Evolutionary conservation across 2,888 invertebrate species (phyloP), one percentile per base, ranked within the genome.

Genomic region (Macrosoma leucophasiata): DNA sequence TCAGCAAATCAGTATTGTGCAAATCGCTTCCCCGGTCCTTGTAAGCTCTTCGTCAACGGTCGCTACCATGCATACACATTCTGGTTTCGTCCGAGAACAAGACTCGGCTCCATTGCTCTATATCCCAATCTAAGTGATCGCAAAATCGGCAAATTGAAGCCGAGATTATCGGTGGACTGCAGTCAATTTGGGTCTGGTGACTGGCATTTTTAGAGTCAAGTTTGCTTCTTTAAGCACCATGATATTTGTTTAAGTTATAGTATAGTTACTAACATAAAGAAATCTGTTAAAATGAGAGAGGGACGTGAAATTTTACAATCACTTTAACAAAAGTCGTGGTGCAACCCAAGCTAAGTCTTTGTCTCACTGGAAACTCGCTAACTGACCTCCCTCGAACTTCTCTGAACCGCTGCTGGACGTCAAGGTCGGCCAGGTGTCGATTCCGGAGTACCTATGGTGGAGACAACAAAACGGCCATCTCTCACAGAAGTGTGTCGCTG

Each of bases 291-390:
- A n/a, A n/a, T n/a, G n/a, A n/a, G n/a, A n/a, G n/a, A n/a, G n/a
- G n/a, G n/a, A n/a, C n/a, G n/a, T n/a, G n/a, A n/a, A n/a, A n/a
- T n/a, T n/a, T n/a, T n/a, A n/a, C n/a, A n/a, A n/a, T n/a, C n/a
- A n/a, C n/a, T n/a, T n/a, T n/a, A n/a, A n/a, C n/a, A n/a, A n/a
- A n/a, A n/a, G n/a, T n/a, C n/a, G n/a, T n/a, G n/a, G n/a, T n/a
- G n/a, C n/a, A n/a, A n/a, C n/a, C n/a, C n/a, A n/a, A n/a, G n/a
- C n/a, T n/a, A n/a, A 52, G 19, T 12, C 41, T 22, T 50, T 46
- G 24, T 34, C 50, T 37, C 1, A 48, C 47, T 37, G 50, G 53
- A 43, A 43, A 48, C 27, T 38, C 26, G 28, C 49, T 53, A 13
- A 42, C 41, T 33, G 37, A 31, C 17, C 37, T 33, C 18, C 24